Conservation (phyloP, 53 echinoderm and acorn worm genomes). For the Glandiceps talaboti region DNA sequence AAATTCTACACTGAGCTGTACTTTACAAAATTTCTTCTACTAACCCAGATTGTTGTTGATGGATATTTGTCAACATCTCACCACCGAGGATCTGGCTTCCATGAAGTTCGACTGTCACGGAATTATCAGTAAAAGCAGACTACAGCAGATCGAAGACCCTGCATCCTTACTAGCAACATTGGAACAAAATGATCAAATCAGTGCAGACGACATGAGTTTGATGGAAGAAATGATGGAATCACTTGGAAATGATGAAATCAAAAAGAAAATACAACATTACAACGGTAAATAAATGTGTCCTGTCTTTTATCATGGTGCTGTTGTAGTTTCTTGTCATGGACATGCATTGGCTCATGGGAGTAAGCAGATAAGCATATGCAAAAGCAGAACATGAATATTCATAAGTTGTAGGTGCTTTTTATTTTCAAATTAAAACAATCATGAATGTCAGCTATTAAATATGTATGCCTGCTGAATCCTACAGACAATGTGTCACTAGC, state of each 20-base stretch:
- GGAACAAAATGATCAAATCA: not conserved
- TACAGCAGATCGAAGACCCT: not conserved
- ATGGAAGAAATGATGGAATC: not conserved
- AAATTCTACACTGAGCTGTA: not conserved
- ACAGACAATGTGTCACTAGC: too few relatives aligned
- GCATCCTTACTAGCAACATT: not conserved
- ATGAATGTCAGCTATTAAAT: too few relatives aligned
- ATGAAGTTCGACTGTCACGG: not conserved
- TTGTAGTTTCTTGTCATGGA: too few relatives aligned
- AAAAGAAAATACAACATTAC: not conserved
- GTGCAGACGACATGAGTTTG: not conserved
- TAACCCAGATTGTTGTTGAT: not conserved
- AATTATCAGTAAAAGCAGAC: not conserved
- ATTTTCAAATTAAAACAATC: too few relatives aligned
- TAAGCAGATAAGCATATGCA: too few relatives aligned
- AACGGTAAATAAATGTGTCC: too few relatives aligned
- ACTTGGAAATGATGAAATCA: not conserved
- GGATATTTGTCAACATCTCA: not conserved
- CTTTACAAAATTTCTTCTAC: not conserved
- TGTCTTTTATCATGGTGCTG: too few relatives aligned
- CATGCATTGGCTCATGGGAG: too few relatives aligned
- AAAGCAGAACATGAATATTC: too few relatives aligned
- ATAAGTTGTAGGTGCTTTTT: too few relatives aligned
- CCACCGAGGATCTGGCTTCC: not conserved
- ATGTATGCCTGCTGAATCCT: too few relatives aligned